A percentile compares a stretch with the other conserved stretches of the same genome.
Evolutionary conservation across 2,888 invertebrate species (phyloP).

Genomic region (Nowickia ferox): DNA sequence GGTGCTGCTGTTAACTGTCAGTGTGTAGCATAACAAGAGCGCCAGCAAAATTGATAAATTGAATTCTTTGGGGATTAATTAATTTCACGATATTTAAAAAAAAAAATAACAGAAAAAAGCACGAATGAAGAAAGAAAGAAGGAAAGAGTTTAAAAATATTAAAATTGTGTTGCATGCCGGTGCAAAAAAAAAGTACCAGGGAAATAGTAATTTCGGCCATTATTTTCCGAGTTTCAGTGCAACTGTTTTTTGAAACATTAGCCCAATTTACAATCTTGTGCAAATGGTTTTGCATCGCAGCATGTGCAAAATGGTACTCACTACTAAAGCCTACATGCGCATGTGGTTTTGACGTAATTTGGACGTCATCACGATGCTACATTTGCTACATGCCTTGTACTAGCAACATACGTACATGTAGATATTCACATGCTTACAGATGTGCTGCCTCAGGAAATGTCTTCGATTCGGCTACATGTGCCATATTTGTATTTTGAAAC

Average conservation of each 20-base stretch:
- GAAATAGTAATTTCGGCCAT: background rate
- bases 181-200: background rate
- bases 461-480: too few species aligned
- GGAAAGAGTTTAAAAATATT: slow-evolving; percentile 6
- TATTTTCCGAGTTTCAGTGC: background rate
- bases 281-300: background rate
- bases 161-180: background rate
- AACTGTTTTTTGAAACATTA: background rate
- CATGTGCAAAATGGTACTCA: too few species aligned
- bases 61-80: slow-evolving; percentile 67
- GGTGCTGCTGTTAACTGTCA: slow-evolving; percentile 16
- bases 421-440: too few species aligned
- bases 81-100: slow-evolving; percentile 54
- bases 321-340: too few species aligned
- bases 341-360: too few species aligned
- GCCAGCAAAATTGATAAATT: slow-evolving; percentile 42
- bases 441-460: too few species aligned
- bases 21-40: slow-evolving; percentile 10
- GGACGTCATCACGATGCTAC: too few species aligned
- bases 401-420: too few species aligned
- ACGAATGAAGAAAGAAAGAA: background rate
- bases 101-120: background rate
- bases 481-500: too few species aligned
- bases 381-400: too few species aligned
- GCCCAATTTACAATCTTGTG: too few species aligned